Percentiles rank a stretch among this genome's conserved stretches.
Conservation (phyloP, 1,140 invertebrate genomes). For the Anoplolepis gracilipes region DNA sequence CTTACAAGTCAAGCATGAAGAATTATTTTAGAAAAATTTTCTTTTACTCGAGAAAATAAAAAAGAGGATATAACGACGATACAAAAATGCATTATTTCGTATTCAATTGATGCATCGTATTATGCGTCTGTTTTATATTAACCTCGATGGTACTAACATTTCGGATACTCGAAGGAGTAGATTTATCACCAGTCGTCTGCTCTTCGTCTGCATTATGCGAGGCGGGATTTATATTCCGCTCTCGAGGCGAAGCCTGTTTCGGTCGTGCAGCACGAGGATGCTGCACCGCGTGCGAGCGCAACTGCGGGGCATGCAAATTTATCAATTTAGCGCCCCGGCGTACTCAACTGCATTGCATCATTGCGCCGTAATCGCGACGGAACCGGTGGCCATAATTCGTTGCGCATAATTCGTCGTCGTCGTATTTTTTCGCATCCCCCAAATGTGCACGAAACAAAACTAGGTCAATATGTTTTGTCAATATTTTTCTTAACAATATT, state of each 20-base stretch:
- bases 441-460: neutral
- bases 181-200: conserved; percentile 34
- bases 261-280: conserved; percentile 6
- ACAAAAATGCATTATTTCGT: neutral
- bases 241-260: conserved; percentile 40
- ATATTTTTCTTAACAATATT: no score
- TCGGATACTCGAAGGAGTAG: neutral
- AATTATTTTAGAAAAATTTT: neutral
- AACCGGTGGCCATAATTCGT: conserved; percentile 42
- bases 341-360: conserved; percentile 79
- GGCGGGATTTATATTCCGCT: conserved; percentile 47
- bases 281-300: conserved; percentile 6
- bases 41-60: neutral
- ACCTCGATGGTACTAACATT: conserved; percentile 32
- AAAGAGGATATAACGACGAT: no score
- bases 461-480: neutral
- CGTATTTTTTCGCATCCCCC: neutral
- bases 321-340: conserved; percentile 82
- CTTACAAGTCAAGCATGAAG: neutral
- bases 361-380: conserved; percentile 69
- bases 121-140: conserved; percentile 3
- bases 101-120: neutral
- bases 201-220: conserved; percentile 42
- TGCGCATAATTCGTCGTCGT: conserved; percentile 17
- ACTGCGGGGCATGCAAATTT: conserved; percentile 81